phyloP scores from a whole-genome alignment of 2,888 invertebrate species.

The Hydroisotoma schaefferi region DNA sequence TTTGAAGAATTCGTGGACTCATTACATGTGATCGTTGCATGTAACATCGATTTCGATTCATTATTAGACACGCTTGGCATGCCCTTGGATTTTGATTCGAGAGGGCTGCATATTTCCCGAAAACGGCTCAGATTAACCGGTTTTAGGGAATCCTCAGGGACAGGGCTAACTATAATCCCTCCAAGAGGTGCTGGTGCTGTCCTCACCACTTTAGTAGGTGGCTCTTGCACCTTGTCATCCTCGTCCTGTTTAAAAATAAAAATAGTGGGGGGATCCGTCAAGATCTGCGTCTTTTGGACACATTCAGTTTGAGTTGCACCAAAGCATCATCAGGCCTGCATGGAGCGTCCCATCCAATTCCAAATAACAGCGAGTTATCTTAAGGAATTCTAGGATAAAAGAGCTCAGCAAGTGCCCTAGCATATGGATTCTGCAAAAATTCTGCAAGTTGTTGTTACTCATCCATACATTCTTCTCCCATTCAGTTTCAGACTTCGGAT shows the following conservation, averaged over 20 bases:
- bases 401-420: slow-evolving; percentile 6
- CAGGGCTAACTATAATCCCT: slow-evolving; percentile 1
- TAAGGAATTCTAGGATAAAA: slow-evolving; percentile 12
- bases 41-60: background rate
- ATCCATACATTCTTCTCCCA: slow-evolving; percentile 4
- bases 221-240: slow-evolving; percentile 22
- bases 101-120: background rate
- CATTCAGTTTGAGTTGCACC: background rate
- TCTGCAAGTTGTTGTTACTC: background rate
- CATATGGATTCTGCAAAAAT: background rate
- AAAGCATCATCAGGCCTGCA: slow-evolving; percentile 13
- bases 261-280: background rate
- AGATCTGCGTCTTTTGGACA: slow-evolving; percentile 6
- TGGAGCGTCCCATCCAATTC: slow-evolving; percentile 15
- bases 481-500: background rate
- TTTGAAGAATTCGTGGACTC: too few relatives aligned
- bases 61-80: too few relatives aligned
- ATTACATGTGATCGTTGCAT: background rate
- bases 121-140: background rate
- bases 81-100: too few relatives aligned
- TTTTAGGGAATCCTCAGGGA: background rate
- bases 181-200: slow-evolving; percentile 10
- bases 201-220: slow-evolving; percentile 21
- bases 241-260: slow-evolving; percentile 22
- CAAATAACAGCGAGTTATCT: background rate